phyloP scores from a whole-genome alignment of 2,888 invertebrate species.

The Drepanosiphum platanoidis region DNA sequence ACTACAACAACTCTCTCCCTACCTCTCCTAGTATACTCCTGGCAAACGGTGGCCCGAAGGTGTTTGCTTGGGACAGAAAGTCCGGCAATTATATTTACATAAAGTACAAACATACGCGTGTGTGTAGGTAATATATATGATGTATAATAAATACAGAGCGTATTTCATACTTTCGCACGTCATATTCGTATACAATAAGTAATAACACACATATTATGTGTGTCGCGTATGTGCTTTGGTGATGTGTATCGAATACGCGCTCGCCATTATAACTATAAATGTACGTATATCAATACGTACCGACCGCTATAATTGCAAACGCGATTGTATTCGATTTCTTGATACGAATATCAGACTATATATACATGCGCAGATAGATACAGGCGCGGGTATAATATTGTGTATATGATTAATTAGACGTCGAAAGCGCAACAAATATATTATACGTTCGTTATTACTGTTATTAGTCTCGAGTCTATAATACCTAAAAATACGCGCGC shows the following conservation, averaged over 20 bases:
- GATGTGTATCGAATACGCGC: neutral
- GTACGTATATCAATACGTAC: neutral
- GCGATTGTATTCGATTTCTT: conserved; percentile 5
- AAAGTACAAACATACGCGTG: neutral
- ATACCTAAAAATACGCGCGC: too few relatives aligned
- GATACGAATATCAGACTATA: neutral
- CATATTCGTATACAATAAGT: neutral
- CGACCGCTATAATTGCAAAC: neutral
- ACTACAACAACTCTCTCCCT: neutral
- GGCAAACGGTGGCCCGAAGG: neutral
- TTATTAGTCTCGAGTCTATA: too few relatives aligned
- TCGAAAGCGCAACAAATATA: too few relatives aligned
- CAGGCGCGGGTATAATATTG: neutral
- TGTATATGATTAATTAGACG: neutral
- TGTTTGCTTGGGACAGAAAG: neutral
- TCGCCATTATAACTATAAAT: neutral
- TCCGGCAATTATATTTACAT: conserved; percentile 8
- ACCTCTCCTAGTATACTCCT: too few relatives aligned
- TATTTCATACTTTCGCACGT: neutral
- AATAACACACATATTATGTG: too few relatives aligned
- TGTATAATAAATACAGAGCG: neutral
- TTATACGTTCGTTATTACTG: too few relatives aligned
- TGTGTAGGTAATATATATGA: neutral
- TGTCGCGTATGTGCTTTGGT: neutral
- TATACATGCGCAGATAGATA: neutral